Base-by-base conservation (phyloP, 1,140 invertebrate genomes). In the Cyphomyrmex costatus region DNA sequence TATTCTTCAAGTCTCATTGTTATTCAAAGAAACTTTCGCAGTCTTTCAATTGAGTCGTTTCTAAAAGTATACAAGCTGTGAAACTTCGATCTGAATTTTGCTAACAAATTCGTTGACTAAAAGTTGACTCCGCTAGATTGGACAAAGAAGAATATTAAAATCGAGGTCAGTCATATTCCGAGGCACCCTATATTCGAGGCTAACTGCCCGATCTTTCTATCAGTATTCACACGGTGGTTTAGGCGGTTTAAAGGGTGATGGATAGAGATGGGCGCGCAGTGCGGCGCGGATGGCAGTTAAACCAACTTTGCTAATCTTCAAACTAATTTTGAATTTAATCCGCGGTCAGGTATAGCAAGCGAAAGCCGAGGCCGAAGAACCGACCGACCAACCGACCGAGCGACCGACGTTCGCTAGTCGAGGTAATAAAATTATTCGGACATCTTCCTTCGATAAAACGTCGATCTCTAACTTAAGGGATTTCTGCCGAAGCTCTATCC, bases 311-410 rank as follows among this genome's bases (percentile, higher is more conserved):
- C 89, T 91, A 91, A 90, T 91, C 90, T 91, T 91, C 86, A 91
- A 91, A 91, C 89, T 91, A 90, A 91, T 91, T 91, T 90, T 86
- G 89, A 91, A 88, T 88, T 91, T 88, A 90, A 91, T 91, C 89
- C 89, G 63, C 58, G 76, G 82, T 88, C 83, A 65, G 71, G 89
- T 86, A 90, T 90, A 90, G 86, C 85, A 36, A 86, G 86, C 16
- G 53, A 42, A 71, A 70, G 24, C 79, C 36, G 19, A 53, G 61
- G 46, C 77, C 30, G 79, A 42, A 33, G 30, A 27, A 73, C 24
- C 66, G 24, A 21, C 46, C 61, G 61, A 42, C 33, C 71, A 53
- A 74, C n/a, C 51, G 73, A 61, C 33, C 53, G 27, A 66, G 10
- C 76, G 58, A 65, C 36, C 49, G 77, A n/a, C 61, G 66, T 19